These are phyloP conservation scores for Lithobates pipiens DNA, from an alignment of 2,797 vertebrate species.

Conservation along the genomic window DNA sequence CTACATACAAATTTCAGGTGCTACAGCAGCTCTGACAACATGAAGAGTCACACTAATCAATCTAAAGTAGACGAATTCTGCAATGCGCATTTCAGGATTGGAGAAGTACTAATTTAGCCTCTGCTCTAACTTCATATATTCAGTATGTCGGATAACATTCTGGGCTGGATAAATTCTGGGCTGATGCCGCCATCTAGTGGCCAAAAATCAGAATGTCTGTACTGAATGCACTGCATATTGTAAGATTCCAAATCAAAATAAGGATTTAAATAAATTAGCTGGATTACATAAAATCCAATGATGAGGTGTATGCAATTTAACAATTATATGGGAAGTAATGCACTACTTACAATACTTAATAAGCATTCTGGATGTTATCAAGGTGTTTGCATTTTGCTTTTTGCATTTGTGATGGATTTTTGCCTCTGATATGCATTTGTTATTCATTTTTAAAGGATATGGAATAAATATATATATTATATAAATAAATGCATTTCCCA, in stretches of 20 bases:
- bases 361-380: too few species aligned
- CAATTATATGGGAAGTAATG: too few species aligned
- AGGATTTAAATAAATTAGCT: not conserved
- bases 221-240: not conserved
- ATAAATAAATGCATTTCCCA: too few species aligned
- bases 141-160: not conserved
- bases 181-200: conserved; percentile 48
- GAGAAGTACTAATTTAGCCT: conserved; percentile 33
- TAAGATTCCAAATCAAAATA: too few species aligned
- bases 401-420: too few species aligned
- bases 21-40: conserved; percentile 3
- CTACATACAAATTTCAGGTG: conserved; percentile 5
- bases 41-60: conserved; percentile 41
- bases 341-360: too few species aligned
- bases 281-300: not conserved
- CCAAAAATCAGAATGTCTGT: conserved; percentile 16
- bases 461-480: too few species aligned
- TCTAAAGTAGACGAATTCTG: conserved; percentile 58
- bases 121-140: not conserved
- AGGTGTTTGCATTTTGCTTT: too few species aligned
- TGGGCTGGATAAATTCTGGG: not conserved
- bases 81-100: conserved; percentile 53
- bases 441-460: too few species aligned
- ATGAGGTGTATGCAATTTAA: too few species aligned
- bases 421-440: too few species aligned